phyloP scores from a whole-genome alignment of 2,113 vertebrate genomes.

The Strix aluco region DNA sequence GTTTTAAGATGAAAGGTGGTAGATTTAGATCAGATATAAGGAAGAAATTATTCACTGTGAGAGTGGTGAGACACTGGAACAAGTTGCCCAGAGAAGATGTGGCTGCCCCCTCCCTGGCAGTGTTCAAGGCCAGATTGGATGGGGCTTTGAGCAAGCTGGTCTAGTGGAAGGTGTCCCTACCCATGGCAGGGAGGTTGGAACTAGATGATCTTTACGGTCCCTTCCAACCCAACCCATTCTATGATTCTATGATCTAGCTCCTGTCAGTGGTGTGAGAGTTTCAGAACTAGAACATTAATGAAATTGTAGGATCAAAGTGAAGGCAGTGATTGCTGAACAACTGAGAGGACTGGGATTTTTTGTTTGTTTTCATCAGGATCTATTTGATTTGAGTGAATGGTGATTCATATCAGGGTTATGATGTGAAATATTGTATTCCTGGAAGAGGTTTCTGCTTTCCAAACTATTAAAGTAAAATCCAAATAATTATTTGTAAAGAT shows the following conservation, averaged over 20 bases:
- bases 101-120: too few species aligned
- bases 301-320: not conserved
- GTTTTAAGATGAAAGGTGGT: too few species aligned
- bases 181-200: too few species aligned
- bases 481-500: not conserved
- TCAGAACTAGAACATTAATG: not conserved
- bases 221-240: too few species aligned
- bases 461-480: not conserved
- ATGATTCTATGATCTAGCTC: not conserved
- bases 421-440: not conserved
- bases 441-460: not conserved
- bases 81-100: too few species aligned
- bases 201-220: too few species aligned
- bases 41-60: too few species aligned
- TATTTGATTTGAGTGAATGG: not conserved
- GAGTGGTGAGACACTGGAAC: too few species aligned
- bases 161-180: too few species aligned
- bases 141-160: too few species aligned
- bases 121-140: too few species aligned
- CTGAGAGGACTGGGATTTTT: not conserved
- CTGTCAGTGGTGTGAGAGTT: not conserved
- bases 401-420: not conserved
- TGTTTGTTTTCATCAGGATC: not conserved
- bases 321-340: not conserved
- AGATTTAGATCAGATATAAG: too few species aligned